Percentiles rank a stretch among this genome's conserved stretches.
These are phyloP conservation scores for Acarapis woodi DNA, from an alignment of 1,140 invertebrate species.

Conservation along the genomic window DNA sequence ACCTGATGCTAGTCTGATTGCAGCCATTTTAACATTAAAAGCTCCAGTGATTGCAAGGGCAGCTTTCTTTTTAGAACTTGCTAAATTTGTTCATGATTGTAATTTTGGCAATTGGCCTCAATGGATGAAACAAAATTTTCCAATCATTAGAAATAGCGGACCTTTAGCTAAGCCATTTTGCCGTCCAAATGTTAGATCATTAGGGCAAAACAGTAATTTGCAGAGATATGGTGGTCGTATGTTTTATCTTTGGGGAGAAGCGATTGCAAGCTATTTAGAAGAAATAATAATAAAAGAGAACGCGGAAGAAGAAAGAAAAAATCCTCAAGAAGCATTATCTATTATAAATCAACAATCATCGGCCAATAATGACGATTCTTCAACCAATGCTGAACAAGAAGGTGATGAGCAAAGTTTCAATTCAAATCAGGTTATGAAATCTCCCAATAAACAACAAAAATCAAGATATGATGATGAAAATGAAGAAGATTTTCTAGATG, in stretches of 20 bases:
- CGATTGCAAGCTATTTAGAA: slow-evolving; percentile 55
- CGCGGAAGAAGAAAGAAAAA: background rate
- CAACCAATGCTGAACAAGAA: background rate
- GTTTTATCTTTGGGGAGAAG: slow-evolving; percentile 88
- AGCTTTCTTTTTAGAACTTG: slow-evolving; percentile 67
- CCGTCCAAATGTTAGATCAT: background rate
- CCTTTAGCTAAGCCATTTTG: slow-evolving; percentile 17
- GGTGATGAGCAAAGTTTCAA: background rate
- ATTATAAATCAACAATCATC: too few relatives aligned
- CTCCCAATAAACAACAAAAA: slow-evolving; percentile 26
- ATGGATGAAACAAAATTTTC: slow-evolving; percentile 68
- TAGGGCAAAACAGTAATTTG: slow-evolving; percentile 21
- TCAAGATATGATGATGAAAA: slow-evolving; percentile 74
- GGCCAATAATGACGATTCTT: too few relatives aligned
- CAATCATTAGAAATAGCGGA: slow-evolving; percentile 41
- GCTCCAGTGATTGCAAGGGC: slow-evolving; percentile 72
- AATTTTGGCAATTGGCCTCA: slow-evolving; percentile 90
- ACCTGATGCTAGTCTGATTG: slow-evolving; percentile 78
- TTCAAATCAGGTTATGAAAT: too few relatives aligned
- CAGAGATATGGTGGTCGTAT: slow-evolving; percentile 75
- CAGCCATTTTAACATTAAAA: slow-evolving; percentile 78
- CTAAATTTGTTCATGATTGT: slow-evolving; percentile 81
- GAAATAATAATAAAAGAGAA: slow-evolving; percentile 21
- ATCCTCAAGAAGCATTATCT: slow-evolving; percentile 19
- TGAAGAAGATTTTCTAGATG: slow-evolving; percentile 94